Conservation (phyloP, 2,113 vertebrate species). For the Albula glossodonta region DNA sequence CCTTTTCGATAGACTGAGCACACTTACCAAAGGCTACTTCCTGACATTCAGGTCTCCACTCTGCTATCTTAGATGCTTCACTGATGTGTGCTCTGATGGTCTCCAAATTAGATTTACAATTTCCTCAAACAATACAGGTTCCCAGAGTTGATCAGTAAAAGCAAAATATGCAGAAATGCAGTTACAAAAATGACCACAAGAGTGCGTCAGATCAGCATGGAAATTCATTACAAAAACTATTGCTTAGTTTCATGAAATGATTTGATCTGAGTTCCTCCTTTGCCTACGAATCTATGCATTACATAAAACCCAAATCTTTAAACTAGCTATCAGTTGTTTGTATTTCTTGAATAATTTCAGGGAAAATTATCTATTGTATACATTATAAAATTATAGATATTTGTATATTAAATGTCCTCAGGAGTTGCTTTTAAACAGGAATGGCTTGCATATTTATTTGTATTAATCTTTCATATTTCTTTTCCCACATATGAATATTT, state of each 20-base stretch:
- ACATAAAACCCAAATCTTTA: neutral
- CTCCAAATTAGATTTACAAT: neutral
- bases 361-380: too few relatives aligned
- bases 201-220: neutral
- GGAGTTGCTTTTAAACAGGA: too few relatives aligned
- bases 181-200: constrained; percentile 16
- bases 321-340: too few relatives aligned
- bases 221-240: neutral
- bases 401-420: too few relatives aligned
- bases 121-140: neutral
- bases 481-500: too few relatives aligned
- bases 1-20: neutral
- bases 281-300: neutral
- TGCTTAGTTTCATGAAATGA: neutral
- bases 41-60: neutral
- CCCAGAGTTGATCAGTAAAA: neutral
- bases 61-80: neutral
- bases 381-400: too few relatives aligned
- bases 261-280: neutral
- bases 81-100: neutral
- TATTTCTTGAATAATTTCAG: too few relatives aligned
- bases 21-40: neutral
- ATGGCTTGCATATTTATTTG: too few relatives aligned
- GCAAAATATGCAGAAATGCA: neutral
- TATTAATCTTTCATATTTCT: too few relatives aligned